Percentiles rank a stretch among this genome's conserved stretches.
phyloP scores from a whole-genome alignment of 2,113 vertebrate species.

The Eurypyga helias region DNA sequence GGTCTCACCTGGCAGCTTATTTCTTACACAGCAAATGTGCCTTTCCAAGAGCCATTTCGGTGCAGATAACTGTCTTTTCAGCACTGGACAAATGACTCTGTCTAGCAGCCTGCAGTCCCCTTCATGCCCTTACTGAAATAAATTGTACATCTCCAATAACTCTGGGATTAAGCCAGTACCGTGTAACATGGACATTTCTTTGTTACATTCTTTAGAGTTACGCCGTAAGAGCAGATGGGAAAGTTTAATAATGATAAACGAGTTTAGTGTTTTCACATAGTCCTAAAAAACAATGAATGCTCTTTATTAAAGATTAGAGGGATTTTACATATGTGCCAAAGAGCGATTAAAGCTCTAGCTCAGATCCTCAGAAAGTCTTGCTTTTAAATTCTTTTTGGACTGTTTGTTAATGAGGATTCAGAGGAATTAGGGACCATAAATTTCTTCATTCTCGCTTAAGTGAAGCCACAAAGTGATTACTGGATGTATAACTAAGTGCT shows the following conservation, averaged over 20 bases:
- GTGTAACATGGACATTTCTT: slow-evolving; percentile 62
- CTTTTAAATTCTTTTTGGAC: slow-evolving; percentile 61
- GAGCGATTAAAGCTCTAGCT: background rate
- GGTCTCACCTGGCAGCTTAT: slow-evolving; percentile 65
- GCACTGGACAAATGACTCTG: slow-evolving; percentile 53
- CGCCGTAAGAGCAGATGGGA: slow-evolving; percentile 18
- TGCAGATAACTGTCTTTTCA: slow-evolving; percentile 62
- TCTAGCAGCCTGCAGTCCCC: slow-evolving; percentile 52
- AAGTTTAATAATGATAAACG: slow-evolving; percentile 63
- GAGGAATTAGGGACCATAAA: slow-evolving; percentile 58
- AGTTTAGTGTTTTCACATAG: slow-evolving; percentile 28
- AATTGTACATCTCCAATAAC: slow-evolving; percentile 47
- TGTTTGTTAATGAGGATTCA: slow-evolving; percentile 64
- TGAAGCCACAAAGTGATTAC: slow-evolving; percentile 35
- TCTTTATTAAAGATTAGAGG: slow-evolving; percentile 51
- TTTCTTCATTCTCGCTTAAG: slow-evolving; percentile 33
- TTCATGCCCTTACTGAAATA: slow-evolving; percentile 53
- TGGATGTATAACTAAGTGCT: background rate
- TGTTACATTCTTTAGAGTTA: slow-evolving; percentile 41
- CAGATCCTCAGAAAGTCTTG: slow-evolving; percentile 31
- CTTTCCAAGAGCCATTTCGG: slow-evolving; percentile 58
- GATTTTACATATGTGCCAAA: slow-evolving; percentile 24
- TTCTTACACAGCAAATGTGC: slow-evolving; percentile 55
- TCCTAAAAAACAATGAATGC: slow-evolving; percentile 18
- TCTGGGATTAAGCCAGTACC: slow-evolving; percentile 59